phyloP scores from a whole-genome alignment of 2,888 invertebrate genomes.

The Erebia epiphron region DNA sequence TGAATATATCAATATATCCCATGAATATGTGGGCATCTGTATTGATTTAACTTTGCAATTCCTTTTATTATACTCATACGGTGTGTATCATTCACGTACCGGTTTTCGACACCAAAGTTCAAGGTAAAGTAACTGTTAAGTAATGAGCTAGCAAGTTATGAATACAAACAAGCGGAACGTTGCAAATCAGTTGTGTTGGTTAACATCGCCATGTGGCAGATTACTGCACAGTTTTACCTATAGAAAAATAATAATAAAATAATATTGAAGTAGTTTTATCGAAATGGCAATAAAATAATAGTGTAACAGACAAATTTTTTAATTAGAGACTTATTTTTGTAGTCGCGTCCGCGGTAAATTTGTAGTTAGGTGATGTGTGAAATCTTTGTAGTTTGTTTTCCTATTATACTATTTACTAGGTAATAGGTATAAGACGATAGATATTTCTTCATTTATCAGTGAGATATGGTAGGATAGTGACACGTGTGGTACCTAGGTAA shows the following conservation, averaged over 20 bases:
- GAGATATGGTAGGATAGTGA: not conserved
- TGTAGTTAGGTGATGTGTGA: slow-evolving; percentile 11
- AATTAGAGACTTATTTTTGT: too few species aligned
- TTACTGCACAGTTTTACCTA: not conserved
- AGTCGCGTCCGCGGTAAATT: not conserved
- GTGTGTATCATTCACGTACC: slow-evolving; percentile 1
- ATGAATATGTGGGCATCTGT: too few species aligned
- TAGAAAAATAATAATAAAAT: not conserved
- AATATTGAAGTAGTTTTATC: not conserved
- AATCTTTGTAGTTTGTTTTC: slow-evolving; percentile 5
- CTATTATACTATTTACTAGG: not conserved
- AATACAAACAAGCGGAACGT: slow-evolving; percentile 9
- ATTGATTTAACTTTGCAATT: too few species aligned
- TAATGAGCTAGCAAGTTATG: slow-evolving; percentile 1
- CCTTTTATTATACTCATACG: too few species aligned
- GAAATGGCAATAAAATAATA: not conserved
- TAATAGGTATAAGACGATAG: not conserved
- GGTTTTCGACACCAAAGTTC: slow-evolving; percentile 25
- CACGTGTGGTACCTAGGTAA: not conserved
- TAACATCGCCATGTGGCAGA: not conserved
- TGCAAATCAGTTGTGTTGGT: slow-evolving; percentile 4
- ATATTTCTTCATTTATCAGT: slow-evolving; percentile 6
- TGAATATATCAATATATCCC: too few species aligned
- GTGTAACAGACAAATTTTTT: not conserved
- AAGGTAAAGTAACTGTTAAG: slow-evolving; percentile 17